Conservation (phyloP, 2,797 vertebrate species). For the Coilia nasus region DNA sequence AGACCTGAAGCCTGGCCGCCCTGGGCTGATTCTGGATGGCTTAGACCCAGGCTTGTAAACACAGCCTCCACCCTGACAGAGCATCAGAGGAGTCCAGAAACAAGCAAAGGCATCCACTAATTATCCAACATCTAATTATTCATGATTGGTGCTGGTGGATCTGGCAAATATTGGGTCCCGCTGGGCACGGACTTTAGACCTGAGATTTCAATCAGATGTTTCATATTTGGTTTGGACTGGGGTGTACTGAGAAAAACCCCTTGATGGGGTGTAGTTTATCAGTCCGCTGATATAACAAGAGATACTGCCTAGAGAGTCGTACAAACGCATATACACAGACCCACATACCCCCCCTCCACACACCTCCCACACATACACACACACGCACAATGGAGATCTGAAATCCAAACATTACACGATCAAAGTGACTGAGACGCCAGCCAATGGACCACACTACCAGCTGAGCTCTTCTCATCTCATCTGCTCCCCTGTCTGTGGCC, state of each 20-base stretch:
- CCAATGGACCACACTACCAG: not conserved
- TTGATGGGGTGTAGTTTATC: not conserved
- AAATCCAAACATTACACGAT: not conserved
- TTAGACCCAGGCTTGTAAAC: not conserved
- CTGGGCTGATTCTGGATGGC: not conserved
- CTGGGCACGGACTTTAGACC: not conserved
- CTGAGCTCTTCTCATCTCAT: not conserved
- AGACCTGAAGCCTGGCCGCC: not conserved
- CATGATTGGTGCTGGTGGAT: not conserved
- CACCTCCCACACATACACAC: not conserved
- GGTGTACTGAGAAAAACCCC: not conserved
- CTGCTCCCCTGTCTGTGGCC: conserved; percentile 26
- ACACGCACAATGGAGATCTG: not conserved
- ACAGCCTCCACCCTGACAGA: conserved; percentile 13
- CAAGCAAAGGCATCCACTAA: not conserved
- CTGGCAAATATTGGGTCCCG: not conserved
- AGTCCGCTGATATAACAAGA: not conserved
- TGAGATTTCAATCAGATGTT: conserved; percentile 21
- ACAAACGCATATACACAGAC: not conserved
- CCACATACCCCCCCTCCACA: not conserved
- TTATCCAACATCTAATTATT: conserved; percentile 4
- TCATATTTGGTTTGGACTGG: conserved; percentile 11
- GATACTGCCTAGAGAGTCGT: not conserved
- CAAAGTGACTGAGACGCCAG: not conserved
- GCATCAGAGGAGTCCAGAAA: conserved; percentile 1